Evolutionary conservation across 2,797 vertebrate genomes (phyloP), one percentile per base, ranked within the genome.

Genomic region (Setipinna tenuifilis): DNA sequence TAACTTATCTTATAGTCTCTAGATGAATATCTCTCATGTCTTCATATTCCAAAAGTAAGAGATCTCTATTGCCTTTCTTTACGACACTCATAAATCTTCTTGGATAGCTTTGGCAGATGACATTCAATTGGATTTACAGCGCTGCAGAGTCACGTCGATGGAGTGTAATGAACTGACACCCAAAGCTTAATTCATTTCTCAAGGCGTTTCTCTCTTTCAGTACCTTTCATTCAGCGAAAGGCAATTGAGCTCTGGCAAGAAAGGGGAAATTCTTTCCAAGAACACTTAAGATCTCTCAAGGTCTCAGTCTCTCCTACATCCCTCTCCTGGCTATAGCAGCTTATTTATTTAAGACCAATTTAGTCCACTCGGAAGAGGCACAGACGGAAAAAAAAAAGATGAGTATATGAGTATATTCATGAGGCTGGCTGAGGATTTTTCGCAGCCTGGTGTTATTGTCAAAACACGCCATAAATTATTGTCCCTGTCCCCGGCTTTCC

Each of bases 381-480:
- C 50, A 9, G 50, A 7, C 0, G 50, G 19, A n/a, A 2, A 59
- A 59, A 59, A n/a, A n/a, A n/a, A n/a, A n/a, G n/a, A n/a, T n/a
- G n/a, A n/a, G n/a, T n/a, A n/a, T n/a, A 35, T 17, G 16, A 16
- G 14, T 6, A 35, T 23, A 62, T 68, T 68, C 62, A 31, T 31
- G 25, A 68, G 23, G 10, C 62, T 28, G 25, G 25, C 62, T 28
- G 62, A 12, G 25, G 25, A 54, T 14, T 31, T 31, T 31, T 71
- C 65, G 23, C 65, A 71, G 25, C 25, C 28, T 75, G 68, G 68
- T 31, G 28, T 19, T 35, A 19, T 75, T 71, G 14, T 75, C 68
- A 75, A 75, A 75, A 75, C 68, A 75, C 31, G 17, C 12, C 68
- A 75, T 75, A 17, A 75, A 75, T 75, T 35, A 75, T 17, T 75